Conservation (phyloP, 2,888 invertebrate genomes). For the Drosophila emarginata region DNA sequence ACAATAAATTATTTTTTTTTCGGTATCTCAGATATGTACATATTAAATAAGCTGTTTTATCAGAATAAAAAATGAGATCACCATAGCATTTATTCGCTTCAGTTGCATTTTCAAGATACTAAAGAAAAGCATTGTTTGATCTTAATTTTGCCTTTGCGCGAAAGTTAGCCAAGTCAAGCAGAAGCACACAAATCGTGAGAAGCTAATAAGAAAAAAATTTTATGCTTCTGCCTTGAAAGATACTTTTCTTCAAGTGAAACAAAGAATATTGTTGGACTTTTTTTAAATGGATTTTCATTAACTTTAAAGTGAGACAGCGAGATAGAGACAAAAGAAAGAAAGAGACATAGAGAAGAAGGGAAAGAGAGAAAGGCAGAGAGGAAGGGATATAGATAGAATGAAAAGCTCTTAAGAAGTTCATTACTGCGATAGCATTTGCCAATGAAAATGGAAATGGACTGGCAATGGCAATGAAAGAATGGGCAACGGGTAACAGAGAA, state of each 20-base stretch:
- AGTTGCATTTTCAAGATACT: not conserved
- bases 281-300: slow-evolving; percentile 77
- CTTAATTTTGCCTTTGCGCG: not conserved
- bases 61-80: not conserved
- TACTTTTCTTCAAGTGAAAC: slow-evolving; percentile 12
- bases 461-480: slow-evolving; percentile 8
- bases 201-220: slow-evolving; percentile 2
- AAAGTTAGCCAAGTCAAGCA: slow-evolving; percentile 1
- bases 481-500: not conserved
- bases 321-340: not conserved
- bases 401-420: slow-evolving; percentile 78
- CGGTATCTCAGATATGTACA: too few species aligned
- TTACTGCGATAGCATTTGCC: slow-evolving; percentile 62
- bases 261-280: slow-evolving; percentile 70
- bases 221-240: slow-evolving; percentile 2
- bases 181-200: slow-evolving; percentile 9
- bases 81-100: not conserved
- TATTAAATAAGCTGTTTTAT: not conserved
- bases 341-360: not conserved
- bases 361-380: slow-evolving; percentile 23
- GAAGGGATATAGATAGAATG: slow-evolving; percentile 22
- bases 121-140: not conserved
- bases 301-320: slow-evolving; percentile 40
- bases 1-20: too few species aligned
- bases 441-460: slow-evolving; percentile 19